Base-by-base conservation (phyloP, 1,140 invertebrate genomes). In the Thalassaphorura encarpata region DNA sequence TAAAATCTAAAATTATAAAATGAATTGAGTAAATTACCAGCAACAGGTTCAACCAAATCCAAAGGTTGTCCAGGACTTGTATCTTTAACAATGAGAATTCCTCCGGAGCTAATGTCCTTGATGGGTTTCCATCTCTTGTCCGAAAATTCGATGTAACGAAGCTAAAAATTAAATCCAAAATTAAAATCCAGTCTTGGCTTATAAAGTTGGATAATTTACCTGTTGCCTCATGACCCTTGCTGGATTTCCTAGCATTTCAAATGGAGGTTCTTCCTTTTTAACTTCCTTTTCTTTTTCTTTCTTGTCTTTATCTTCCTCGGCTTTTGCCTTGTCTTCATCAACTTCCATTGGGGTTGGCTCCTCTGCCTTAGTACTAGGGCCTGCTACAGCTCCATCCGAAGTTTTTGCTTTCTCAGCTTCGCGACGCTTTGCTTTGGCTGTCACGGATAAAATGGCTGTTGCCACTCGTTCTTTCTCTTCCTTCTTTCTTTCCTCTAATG, bases 401-500 rank as follows among this genome's bases (percentile, higher is more conserved):
- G 77, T 76, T 13, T 80, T 76, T 21, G 67, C 68, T 48, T 70
- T 72, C 48, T 80, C 78, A 3, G 76, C 77, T 60, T 89, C 84
- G 23, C 87, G 81, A 57, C 90, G 82, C 59, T 87, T 80, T 64
- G 90, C 84, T 60, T 90, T 82, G 1, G 91, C 91, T 0, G 96
- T 96, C 64, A 97, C 97, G 68, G 92, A 97, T 19, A 99, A 76
- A 2, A 99, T 90, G 8, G 95, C 96, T 18, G 94, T 98, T 29
- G 94, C 92, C 13, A 95, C 90, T 67, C 92, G 89, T 68, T 97
- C 92, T 8, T 89, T 80, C 71, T 97, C 91, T 68, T 97, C 93
- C 42, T 92, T 87, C 73, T 97, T 97, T 74, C 97, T 97, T 68
- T 98, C 94, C 76, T 99, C 96, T 21, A 99, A 73, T 0, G 93